These are phyloP conservation scores for Acrocera orbiculus DNA, from an alignment of 2,888 invertebrate species.

Conservation along the genomic window DNA sequence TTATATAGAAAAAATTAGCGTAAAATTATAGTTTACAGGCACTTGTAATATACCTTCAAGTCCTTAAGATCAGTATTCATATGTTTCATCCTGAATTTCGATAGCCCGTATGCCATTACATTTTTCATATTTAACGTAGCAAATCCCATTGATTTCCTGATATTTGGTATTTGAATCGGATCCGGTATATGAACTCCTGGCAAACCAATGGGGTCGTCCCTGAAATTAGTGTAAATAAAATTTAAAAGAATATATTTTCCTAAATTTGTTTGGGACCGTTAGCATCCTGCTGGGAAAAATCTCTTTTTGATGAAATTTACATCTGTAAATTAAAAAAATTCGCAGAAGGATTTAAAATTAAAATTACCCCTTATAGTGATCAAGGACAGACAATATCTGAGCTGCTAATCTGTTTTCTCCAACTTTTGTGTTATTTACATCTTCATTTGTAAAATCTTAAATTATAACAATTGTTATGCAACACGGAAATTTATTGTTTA, in stretches of 20 bases:
- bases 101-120: conserved; percentile 54
- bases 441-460: too few relatives aligned
- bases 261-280: too few relatives aligned
- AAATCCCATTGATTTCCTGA: conserved; percentile 51
- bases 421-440: conserved; percentile 22
- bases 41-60: conserved; percentile 42
- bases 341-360: too few relatives aligned
- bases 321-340: too few relatives aligned
- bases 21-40: background rate
- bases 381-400: conserved; percentile 47
- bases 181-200: conserved; percentile 65
- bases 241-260: too few relatives aligned
- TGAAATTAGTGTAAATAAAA: too few relatives aligned
- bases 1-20: background rate
- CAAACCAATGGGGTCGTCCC: conserved; percentile 61
- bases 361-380: conserved; percentile 70
- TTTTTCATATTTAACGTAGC: conserved; percentile 53
- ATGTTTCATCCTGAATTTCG: conserved; percentile 56
- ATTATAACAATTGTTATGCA: too few relatives aligned
- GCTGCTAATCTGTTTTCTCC: conserved; percentile 54
- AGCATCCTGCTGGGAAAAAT: too few relatives aligned
- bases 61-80: conserved; percentile 52
- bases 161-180: conserved; percentile 60
- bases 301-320: too few relatives aligned
- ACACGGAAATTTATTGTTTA: too few relatives aligned